These are phyloP conservation scores for Gastrophryne carolinensis DNA, from an alignment of 2,797 vertebrate species.

Conservation along the genomic window DNA sequence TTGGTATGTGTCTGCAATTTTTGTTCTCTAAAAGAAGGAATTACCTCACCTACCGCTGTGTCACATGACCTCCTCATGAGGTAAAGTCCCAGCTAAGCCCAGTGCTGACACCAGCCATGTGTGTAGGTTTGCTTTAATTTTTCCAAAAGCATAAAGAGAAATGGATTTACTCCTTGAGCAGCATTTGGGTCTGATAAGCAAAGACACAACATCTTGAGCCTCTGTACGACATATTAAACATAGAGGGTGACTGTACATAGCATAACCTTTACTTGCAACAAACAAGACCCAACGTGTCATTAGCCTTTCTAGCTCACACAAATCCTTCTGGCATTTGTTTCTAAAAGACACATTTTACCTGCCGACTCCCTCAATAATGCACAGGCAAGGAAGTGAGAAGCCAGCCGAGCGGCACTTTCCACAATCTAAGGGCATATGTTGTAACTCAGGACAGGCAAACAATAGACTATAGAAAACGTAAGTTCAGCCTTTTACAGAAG, in stretches of 20 bases:
- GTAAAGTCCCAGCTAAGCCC: too few species aligned
- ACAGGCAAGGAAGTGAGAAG: not conserved
- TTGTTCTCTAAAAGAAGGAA: too few species aligned
- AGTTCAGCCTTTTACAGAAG: not conserved
- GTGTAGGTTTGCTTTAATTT: too few species aligned
- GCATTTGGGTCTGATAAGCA: not conserved
- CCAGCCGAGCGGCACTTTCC: not conserved
- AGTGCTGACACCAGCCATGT: too few species aligned
- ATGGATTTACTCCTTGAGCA: too few species aligned
- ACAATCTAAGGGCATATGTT: not conserved
- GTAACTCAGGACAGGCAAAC: not conserved
- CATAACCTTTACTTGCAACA: constrained; percentile 13
- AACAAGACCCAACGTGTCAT: constrained; percentile 43
- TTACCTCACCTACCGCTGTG: too few species aligned
- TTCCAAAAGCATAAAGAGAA: too few species aligned
- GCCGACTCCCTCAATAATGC: constrained; percentile 33
- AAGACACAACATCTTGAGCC: not conserved
- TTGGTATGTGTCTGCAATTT: too few species aligned
- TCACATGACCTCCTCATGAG: too few species aligned
- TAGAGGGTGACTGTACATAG: not conserved
- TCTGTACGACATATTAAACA: not conserved
- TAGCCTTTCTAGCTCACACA: constrained; percentile 3
- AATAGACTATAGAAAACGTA: constrained; percentile 3
- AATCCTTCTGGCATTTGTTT: constrained; percentile 48
- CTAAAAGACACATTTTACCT: constrained; percentile 34